Conservation (phyloP, 2,797 vertebrate species). For the Atherinosoma microstoma region DNA sequence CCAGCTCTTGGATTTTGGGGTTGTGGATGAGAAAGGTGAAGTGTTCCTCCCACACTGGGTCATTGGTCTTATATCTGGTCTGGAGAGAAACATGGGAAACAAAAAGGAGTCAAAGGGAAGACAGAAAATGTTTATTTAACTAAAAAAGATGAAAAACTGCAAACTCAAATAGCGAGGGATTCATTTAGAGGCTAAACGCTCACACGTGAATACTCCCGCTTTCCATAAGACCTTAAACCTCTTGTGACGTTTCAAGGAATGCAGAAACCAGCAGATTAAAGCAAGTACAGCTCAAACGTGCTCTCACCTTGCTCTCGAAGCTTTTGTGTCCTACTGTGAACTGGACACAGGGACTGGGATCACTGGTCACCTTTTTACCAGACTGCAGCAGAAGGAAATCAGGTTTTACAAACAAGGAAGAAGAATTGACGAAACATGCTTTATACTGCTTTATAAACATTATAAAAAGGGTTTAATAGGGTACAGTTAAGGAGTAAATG, state of each 20-base stretch:
- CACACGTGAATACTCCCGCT: no score
- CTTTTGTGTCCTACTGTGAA: slow-evolving; percentile 92
- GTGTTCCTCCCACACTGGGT: slow-evolving; percentile 95
- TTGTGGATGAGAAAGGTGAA: slow-evolving; percentile 96
- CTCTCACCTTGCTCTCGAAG: slow-evolving; percentile 92
- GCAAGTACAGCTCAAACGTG: no score
- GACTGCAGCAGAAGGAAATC: slow-evolving; percentile 80
- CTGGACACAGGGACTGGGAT: slow-evolving; percentile 92
- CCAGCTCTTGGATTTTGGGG: slow-evolving; percentile 90
- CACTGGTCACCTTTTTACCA: slow-evolving; percentile 94
- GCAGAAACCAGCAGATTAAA: neutral
- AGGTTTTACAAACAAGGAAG: slow-evolving; percentile 13
- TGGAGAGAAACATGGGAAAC: slow-evolving; percentile 55
- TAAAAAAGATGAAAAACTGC: neutral
- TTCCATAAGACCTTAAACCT: neutral
- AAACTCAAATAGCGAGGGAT: no score
- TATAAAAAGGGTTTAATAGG: no score
- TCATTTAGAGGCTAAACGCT: no score
- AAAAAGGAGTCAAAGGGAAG: neutral
- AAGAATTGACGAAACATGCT: fast-evolving
- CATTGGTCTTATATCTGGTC: slow-evolving; percentile 93
- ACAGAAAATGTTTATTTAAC: neutral
- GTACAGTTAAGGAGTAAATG: no score
- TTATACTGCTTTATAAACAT: no score
- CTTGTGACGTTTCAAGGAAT: neutral